Percentiles rank a stretch among this genome's conserved stretches.
Conservation (phyloP, 1,140 invertebrate species). For the Bombus turneri region DNA sequence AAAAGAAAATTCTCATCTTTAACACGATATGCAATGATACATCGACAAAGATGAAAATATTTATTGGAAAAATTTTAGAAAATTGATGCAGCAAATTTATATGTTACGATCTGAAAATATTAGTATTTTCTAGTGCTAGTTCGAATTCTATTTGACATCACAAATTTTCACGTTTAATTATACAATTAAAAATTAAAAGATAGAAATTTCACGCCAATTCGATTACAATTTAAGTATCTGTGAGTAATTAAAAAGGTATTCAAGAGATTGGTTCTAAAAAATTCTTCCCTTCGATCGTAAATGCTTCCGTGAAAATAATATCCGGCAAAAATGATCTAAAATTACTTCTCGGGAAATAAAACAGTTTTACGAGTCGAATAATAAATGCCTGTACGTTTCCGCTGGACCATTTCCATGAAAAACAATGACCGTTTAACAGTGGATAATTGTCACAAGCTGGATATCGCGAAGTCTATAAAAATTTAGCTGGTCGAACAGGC, state of each 20-base stretch:
- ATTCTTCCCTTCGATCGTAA: neutral
- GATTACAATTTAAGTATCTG: neutral
- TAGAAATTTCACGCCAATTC: neutral
- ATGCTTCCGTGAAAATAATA: neutral
- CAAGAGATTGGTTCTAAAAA: too few species aligned
- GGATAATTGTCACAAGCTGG: slow-evolving; percentile 59
- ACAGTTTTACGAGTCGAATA: slow-evolving; percentile 34
- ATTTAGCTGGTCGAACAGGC: slow-evolving; percentile 60
- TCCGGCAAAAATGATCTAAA: neutral
- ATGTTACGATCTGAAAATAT: too few species aligned
- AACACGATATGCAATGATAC: too few species aligned
- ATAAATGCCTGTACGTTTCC: slow-evolving; percentile 2
- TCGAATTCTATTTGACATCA: too few species aligned
- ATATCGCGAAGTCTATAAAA: slow-evolving; percentile 61
- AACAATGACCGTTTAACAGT: slow-evolving; percentile 55
- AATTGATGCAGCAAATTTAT: too few species aligned
- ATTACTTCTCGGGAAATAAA: neutral
- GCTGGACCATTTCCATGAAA: neutral
- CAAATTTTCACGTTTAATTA: too few species aligned
- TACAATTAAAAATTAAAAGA: neutral
- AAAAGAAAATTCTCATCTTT: too few species aligned
- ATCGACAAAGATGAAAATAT: too few species aligned
- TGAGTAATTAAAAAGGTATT: neutral
- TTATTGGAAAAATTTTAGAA: too few species aligned
- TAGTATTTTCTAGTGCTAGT: too few species aligned